Evolutionary conservation across 1,140 invertebrate genomes (phyloP), one percentile per base, ranked within the genome.

Genomic region (Chironomus tepperi): DNA sequence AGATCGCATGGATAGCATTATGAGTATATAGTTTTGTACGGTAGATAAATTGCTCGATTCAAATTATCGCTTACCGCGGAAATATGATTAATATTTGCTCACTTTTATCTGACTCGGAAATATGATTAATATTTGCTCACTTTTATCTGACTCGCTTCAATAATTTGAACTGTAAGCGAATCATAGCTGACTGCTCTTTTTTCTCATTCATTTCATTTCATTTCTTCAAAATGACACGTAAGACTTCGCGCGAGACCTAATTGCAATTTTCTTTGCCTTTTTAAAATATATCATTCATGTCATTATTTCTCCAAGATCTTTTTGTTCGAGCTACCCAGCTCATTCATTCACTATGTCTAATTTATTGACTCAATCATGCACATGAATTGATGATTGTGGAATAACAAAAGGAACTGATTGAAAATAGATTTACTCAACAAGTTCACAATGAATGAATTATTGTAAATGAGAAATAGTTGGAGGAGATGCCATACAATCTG

Each of bases 61-160:
- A 57, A 57, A 57, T 57, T 57, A 57, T 57, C 47, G 47, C 19
- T 70, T 70, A 70, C 16, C 65, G 65, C 65, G 65, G 65, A 70
- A 70, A 70, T 70, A 18, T 70, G 65, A 70, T 70, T 70, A 70
- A 70, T 70, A 70, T 70, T 70, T 70, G 65, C 18, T 18, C 18
- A 67, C 18, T 67, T 16, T 16, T 67, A 12, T 47, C 43, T 47
- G 9, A 12, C 15, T 47, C n/a, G n/a, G n/a, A 2, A 9, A 12
- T 47, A 9, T 47, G 8, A 6, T 43, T 43, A 43, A 9, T 15
- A 12, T 15, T 47, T 15, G 47, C 47, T 57, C 47, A n/a, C 47
- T 57, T 57, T 57, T n/a, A 57, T 57, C 12, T 57, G 47, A 57
- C n/a, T 57, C 47, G 47, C 47, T 57, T 57, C 47, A 57, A 57